These are phyloP conservation scores for Rhagologus leucostigma DNA, from an alignment of 2,113 vertebrate genomes.

Conservation along the genomic window DNA sequence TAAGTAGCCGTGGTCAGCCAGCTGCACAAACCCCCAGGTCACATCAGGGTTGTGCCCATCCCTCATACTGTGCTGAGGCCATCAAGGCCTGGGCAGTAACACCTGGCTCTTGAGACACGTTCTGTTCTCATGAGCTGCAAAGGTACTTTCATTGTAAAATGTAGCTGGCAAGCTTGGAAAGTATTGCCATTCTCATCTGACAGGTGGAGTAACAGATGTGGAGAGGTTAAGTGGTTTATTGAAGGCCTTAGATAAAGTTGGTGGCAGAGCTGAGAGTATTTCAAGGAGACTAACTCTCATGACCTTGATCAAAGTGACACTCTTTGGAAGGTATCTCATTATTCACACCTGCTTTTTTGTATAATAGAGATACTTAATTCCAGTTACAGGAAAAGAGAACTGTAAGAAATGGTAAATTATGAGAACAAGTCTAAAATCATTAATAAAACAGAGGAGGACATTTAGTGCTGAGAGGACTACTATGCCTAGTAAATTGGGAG, in stretches of 20 bases:
- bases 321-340: background rate
- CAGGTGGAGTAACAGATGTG: background rate
- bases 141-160: background rate
- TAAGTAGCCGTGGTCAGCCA: background rate
- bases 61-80: rapidly evolving
- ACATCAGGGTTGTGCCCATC: background rate
- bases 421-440: background rate
- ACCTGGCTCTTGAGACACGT: rapidly evolving
- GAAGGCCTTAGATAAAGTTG: background rate
- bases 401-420: background rate
- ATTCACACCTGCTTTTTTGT: background rate
- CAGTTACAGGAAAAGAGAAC: background rate
- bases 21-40: background rate
- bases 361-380: background rate
- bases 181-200: background rate
- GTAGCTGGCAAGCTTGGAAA: background rate
- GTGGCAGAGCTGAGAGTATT: background rate
- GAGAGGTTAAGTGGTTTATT: background rate
- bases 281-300: background rate
- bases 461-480: background rate
- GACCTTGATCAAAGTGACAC: background rate
- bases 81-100: background rate
- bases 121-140: background rate
- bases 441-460: background rate
- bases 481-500: background rate